Percentiles rank a stretch among this genome's conserved stretches.
Conservation (phyloP, 2,888 invertebrate species). For the Pantelozetes paolii region DNA sequence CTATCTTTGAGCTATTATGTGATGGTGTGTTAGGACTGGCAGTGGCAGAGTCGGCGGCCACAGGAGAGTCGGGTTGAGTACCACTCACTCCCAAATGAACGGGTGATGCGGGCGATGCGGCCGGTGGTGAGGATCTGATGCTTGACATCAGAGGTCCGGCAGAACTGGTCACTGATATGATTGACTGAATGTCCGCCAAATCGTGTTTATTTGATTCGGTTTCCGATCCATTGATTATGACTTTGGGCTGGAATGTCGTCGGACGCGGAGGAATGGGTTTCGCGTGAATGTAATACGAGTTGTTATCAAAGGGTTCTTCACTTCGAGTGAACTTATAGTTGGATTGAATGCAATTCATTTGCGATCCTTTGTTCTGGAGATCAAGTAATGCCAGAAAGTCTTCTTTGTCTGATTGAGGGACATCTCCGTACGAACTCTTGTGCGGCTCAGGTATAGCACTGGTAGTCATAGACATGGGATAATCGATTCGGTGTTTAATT, state of each 20-base stretch:
- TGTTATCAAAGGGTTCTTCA: constrained; percentile 48
- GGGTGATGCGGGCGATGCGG: constrained; percentile 44
- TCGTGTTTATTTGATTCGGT: constrained; percentile 55
- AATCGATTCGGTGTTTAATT: constrained; percentile 44
- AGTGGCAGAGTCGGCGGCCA: constrained; percentile 49
- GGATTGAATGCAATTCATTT: constrained; percentile 41
- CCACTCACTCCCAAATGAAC: constrained; percentile 38
- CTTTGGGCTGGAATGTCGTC: constrained; percentile 30
- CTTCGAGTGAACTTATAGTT: constrained; percentile 38
- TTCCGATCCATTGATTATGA: not conserved
- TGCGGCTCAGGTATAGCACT: constrained; percentile 18
- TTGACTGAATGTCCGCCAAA: constrained; percentile 78
- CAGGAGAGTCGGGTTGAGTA: constrained; percentile 43
- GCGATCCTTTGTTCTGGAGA: constrained; percentile 58
- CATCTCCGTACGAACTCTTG: constrained; percentile 17
- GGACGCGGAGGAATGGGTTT: constrained; percentile 41
- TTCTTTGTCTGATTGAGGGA: constrained; percentile 57
- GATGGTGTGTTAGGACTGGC: constrained; percentile 46
- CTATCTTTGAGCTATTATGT: constrained; percentile 24
- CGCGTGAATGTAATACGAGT: constrained; percentile 48
- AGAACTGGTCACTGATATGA: constrained; percentile 68
- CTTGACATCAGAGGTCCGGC: constrained; percentile 38
- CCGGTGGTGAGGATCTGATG: constrained; percentile 46
- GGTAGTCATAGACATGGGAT: not conserved
- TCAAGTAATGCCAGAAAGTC: constrained; percentile 77